Percentiles rank a stretch among this genome's conserved stretches.
These are phyloP conservation scores for Anarhynchus alexandrinus DNA, from an alignment of 2,113 vertebrate genomes.

Conservation along the genomic window DNA sequence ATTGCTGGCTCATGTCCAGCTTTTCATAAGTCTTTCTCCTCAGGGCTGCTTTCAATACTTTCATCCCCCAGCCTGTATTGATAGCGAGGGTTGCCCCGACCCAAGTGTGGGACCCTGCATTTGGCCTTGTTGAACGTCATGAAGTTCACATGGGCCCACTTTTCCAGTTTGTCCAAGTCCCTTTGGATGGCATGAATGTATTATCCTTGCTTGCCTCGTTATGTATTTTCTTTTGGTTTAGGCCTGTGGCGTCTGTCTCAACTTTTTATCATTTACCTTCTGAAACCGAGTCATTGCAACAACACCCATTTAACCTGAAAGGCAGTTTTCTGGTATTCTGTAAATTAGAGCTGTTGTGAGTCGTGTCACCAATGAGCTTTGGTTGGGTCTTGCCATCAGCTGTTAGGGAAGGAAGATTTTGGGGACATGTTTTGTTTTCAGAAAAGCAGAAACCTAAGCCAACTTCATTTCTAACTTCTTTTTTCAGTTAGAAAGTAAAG, in stretches of 20 bases:
- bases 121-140: too few relatives aligned
- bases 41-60: too few relatives aligned
- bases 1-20: too few relatives aligned
- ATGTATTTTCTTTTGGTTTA: not conserved
- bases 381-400: not conserved
- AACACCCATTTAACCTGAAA: not conserved
- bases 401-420: not conserved
- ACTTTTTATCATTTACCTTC: not conserved
- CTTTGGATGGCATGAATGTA: not conserved
- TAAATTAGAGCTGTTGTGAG: not conserved
- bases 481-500: not conserved
- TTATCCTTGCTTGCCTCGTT: not conserved
- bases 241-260: not conserved
- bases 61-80: too few relatives aligned
- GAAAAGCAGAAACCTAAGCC: not conserved
- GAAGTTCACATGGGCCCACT: too few relatives aligned
- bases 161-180: too few relatives aligned
- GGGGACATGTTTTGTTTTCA: fast-evolving
- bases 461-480: not conserved
- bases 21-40: too few relatives aligned
- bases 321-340: not conserved
- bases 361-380: not conserved
- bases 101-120: too few relatives aligned
- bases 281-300: not conserved
- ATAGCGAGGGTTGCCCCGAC: too few relatives aligned